A percentile compares a stretch with the other conserved stretches of the same genome.
Evolutionary conservation across 2,797 vertebrate species (phyloP).

Genomic region (Gastrophryne carolinensis): DNA sequence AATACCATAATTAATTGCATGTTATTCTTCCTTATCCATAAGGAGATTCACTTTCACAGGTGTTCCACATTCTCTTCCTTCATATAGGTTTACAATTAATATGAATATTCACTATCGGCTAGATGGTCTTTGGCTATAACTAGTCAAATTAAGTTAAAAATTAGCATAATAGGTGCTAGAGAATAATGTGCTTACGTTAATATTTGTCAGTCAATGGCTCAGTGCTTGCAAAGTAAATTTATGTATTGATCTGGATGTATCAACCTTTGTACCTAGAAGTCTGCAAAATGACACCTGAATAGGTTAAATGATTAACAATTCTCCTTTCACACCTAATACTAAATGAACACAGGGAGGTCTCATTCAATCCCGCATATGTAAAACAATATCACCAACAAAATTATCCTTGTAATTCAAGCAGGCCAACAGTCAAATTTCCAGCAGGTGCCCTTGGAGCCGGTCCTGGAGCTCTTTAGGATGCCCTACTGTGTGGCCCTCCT

Average conservation of each 20-base stretch:
- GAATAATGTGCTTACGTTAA: constrained; percentile 36
- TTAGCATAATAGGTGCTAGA: constrained; percentile 27
- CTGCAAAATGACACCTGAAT: neutral
- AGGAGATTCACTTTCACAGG: neutral
- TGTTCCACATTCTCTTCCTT: too few relatives aligned
- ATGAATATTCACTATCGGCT: neutral
- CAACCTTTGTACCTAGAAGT: constrained; percentile 31
- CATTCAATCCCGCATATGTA: too few relatives aligned
- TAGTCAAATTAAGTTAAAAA: constrained; percentile 22
- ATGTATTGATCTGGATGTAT: constrained; percentile 20
- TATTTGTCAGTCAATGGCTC: constrained; percentile 13
- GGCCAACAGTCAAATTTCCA: too few relatives aligned
- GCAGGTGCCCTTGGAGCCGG: too few relatives aligned
- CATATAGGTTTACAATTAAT: neutral
- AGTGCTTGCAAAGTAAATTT: neutral
- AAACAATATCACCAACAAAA: too few relatives aligned
- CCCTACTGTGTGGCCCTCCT: too few relatives aligned
- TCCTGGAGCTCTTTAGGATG: too few relatives aligned
- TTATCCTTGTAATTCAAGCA: too few relatives aligned
- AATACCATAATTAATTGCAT: neutral
- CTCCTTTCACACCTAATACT: neutral
- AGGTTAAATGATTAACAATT: neutral
- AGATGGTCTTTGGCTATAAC: neutral
- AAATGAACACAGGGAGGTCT: neutral
- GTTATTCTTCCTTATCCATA: neutral